Evolutionary conservation across 2,888 invertebrate genomes (phyloP).

Genomic region (Bombylius major): DNA sequence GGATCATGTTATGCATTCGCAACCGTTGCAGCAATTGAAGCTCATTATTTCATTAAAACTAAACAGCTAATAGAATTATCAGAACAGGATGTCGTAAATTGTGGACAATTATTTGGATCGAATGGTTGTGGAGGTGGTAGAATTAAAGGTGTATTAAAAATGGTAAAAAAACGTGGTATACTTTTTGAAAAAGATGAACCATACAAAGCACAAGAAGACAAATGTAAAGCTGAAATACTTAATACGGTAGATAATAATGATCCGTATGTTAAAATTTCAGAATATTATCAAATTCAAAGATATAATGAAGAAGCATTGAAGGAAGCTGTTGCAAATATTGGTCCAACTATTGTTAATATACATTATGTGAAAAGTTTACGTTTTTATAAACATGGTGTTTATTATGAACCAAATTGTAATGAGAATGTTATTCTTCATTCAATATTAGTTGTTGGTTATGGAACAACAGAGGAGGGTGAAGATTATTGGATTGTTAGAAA

Average conservation of each 20-base stretch:
- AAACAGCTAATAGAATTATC: slow-evolving; percentile 18
- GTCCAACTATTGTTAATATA: slow-evolving; percentile 41
- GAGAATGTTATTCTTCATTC: slow-evolving; percentile 57
- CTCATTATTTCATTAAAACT: slow-evolving; percentile 29
- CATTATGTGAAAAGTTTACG: slow-evolving; percentile 51
- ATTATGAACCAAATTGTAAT: too few species aligned
- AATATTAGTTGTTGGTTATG: slow-evolving; percentile 10
- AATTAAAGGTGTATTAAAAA: too few species aligned
- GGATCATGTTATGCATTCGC: not conserved
- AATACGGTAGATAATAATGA: too few species aligned
- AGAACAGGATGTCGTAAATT: too few species aligned
- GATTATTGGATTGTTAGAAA: not conserved
- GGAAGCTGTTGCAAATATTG: slow-evolving; percentile 25
- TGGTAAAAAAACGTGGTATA: too few species aligned
- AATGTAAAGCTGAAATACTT: too few species aligned
- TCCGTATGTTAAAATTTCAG: too few species aligned
- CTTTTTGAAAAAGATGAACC: too few species aligned
- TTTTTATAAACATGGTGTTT: not conserved
- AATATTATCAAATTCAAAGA: too few species aligned
- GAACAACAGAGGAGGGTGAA: not conserved
- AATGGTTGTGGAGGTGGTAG: too few species aligned
- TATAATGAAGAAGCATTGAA: slow-evolving; percentile 21
- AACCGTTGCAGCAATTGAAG: not conserved
- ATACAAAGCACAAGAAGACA: too few species aligned
- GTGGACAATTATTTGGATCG: too few species aligned